Conservation (phyloP, 2,797 vertebrate species). For the Holocentrus rufus region DNA sequence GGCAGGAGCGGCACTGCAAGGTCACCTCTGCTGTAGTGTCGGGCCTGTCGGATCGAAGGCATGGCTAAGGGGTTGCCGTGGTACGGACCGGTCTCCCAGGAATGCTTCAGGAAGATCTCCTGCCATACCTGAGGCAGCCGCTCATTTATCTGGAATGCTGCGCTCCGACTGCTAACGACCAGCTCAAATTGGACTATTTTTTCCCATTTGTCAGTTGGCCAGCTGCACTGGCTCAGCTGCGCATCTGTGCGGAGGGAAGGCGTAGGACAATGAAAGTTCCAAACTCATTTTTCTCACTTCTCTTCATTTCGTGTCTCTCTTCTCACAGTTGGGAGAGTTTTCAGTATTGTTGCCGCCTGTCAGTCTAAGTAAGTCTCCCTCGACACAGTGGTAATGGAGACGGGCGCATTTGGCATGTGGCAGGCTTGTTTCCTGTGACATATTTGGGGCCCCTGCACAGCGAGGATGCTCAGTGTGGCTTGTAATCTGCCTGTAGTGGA, state of each 20-base stretch:
- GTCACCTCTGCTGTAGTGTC: slow-evolving; percentile 85
- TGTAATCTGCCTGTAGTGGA: slow-evolving; percentile 69
- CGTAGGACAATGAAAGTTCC: slow-evolving; percentile 87
- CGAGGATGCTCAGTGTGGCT: slow-evolving; percentile 58
- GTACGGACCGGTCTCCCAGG: slow-evolving; percentile 83
- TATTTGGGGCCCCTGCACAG: slow-evolving; percentile 67
- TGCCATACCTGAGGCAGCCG: slow-evolving; percentile 88
- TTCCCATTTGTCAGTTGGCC: slow-evolving; percentile 92
- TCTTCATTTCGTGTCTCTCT: slow-evolving; percentile 71
- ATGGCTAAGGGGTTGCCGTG: slow-evolving; percentile 80
- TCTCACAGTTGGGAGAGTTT: slow-evolving; percentile 74
- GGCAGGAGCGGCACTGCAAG: slow-evolving; percentile 81
- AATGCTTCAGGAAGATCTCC: slow-evolving; percentile 84
- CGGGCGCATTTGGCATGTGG: slow-evolving; percentile 77
- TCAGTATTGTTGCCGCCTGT: slow-evolving; percentile 71
- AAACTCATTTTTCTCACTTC: slow-evolving; percentile 88
- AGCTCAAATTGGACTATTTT: slow-evolving; percentile 95
- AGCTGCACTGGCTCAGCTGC: slow-evolving; percentile 88
- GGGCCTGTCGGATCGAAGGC: slow-evolving; percentile 81
- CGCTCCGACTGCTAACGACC: slow-evolving; percentile 89
- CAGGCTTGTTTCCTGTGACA: slow-evolving; percentile 74
- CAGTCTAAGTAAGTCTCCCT: slow-evolving; percentile 73
- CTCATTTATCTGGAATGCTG: slow-evolving; percentile 87
- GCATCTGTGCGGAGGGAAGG: slow-evolving; percentile 84
- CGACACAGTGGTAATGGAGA: slow-evolving; percentile 72